Conservation (phyloP, 2,888 invertebrate species). For the Criorhina ranunculi region DNA sequence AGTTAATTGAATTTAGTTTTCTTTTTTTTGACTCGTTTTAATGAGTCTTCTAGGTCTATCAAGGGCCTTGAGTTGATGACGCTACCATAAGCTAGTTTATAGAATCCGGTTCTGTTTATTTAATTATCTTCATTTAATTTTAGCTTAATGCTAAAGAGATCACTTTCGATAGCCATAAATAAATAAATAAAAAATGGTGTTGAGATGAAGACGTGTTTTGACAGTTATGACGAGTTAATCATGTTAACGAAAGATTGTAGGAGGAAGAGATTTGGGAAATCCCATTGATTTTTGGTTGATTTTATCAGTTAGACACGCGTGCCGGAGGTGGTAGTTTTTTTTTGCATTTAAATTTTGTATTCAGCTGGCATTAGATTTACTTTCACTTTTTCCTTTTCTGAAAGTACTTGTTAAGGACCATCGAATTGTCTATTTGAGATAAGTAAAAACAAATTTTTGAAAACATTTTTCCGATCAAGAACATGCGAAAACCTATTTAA, state of each 20-base stretch:
- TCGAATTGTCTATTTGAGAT: no score
- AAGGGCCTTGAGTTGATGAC: conserved; percentile 6
- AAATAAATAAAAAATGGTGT: neutral
- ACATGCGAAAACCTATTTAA: no score
- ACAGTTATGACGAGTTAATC: conserved; percentile 3
- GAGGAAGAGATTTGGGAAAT: conserved; percentile 4
- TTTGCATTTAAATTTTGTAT: no score
- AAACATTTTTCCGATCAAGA: no score
- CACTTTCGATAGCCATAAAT: conserved; percentile 34
- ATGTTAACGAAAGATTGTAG: conserved; percentile 11
- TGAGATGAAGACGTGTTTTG: neutral
- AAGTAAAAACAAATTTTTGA: no score
- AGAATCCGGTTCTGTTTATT: conserved; percentile 15
- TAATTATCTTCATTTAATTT: conserved; percentile 11
- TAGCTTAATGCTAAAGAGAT: conserved; percentile 30
- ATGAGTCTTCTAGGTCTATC: neutral
- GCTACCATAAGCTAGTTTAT: neutral
- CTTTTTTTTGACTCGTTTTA: conserved; percentile 14
- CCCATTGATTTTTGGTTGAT: neutral
- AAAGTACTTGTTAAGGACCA: no score
- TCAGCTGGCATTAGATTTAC: no score
- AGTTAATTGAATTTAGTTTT: conserved; percentile 22
- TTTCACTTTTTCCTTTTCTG: no score
- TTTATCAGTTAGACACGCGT: neutral
- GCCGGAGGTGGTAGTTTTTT: neutral